A percentile compares a stretch with the other conserved stretches of the same genome.
phyloP scores from a whole-genome alignment of 2,888 invertebrate species.

The Coelopa pilipes region DNA sequence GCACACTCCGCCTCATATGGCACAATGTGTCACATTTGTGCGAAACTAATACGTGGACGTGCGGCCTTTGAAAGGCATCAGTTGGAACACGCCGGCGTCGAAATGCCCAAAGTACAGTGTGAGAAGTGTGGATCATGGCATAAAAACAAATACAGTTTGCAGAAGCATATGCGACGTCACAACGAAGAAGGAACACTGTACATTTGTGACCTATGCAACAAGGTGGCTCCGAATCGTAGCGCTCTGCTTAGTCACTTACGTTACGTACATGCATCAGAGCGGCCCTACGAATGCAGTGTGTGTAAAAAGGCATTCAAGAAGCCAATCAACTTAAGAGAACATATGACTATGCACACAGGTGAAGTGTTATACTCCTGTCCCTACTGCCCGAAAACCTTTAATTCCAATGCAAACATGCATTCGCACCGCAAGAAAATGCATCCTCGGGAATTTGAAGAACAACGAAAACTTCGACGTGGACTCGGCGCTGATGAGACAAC shows the following conservation, averaged over 20 bases:
- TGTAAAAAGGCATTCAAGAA: constrained; percentile 65
- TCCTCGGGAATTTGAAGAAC: constrained; percentile 57
- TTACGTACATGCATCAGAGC: constrained; percentile 61
- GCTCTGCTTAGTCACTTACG: constrained; percentile 63
- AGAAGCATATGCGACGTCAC: constrained; percentile 62
- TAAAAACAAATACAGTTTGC: constrained; percentile 63
- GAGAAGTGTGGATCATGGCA: constrained; percentile 63
- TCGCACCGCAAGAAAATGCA: constrained; percentile 65
- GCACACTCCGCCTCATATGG: constrained; percentile 48
- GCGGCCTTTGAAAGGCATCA: constrained; percentile 63
- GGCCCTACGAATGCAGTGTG: constrained; percentile 60
- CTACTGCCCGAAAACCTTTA: constrained; percentile 65
- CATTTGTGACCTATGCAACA: constrained; percentile 61
- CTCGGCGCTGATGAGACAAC: background rate
- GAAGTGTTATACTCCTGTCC: constrained; percentile 65
- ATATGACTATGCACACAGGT: constrained; percentile 65
- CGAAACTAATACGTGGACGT: constrained; percentile 62
- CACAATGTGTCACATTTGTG: constrained; percentile 63
- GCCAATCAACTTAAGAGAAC: constrained; percentile 61
- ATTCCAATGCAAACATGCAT: constrained; percentile 66
- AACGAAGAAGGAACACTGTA: constrained; percentile 56
- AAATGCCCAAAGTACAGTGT: constrained; percentile 62
- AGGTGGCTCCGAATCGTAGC: constrained; percentile 62
- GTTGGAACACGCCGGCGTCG: constrained; percentile 58
- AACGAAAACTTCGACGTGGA: constrained; percentile 22